Base-by-base conservation (phyloP, 2,888 invertebrate genomes). In the Ectemnius continuus region DNA sequence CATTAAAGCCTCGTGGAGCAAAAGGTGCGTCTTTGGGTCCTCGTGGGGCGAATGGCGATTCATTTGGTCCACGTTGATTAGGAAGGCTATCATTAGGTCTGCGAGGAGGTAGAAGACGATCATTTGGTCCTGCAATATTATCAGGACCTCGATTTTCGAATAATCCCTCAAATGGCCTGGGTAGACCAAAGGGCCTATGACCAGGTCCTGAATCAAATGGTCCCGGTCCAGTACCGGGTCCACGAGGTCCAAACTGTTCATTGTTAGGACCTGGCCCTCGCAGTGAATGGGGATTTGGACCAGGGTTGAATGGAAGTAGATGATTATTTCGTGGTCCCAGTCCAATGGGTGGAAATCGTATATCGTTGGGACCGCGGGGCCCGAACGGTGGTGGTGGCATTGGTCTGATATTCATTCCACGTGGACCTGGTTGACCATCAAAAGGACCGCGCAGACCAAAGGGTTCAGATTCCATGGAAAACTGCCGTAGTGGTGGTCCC, bases 341-440 rank as follows among this genome's bases (percentile, higher is more conserved):
- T 11, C 78, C 78, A 18, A 77, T 71, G 6, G 73, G 56, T 5
- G 79, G 65, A 56, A 76, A 75, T 60, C 70, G 70, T 13, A 23
- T 61, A 45, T 81, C 84, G 4, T 47, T 61, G 18, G 77, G 59
- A 14, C 77, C 76, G 58, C 78, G 75, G 0, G 79, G 72, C 0
- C 72, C 79, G 58, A 82, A 72, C 4, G 80, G 74, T 8, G 75
- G 73, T 20, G 78, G 57, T 16, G 60, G 47, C 59, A 71, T 78
- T 20, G 82, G 66, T 45, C 78, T 79, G 6, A 80, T 81, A 47
- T 60, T 70, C 69, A 70, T 73, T 14, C 67, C 73, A 16, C 77
- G 75, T 4, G 77, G 68, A 46, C 64, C 72, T 47, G 66, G 78
- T 14, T 36, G 45, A 66, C 16, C 26, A 52, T 75, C 70, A 64